These are phyloP conservation scores for Plecturocebus donacophilus DNA, from an alignment of 2,113 vertebrate genomes.

Conservation along the genomic window DNA sequence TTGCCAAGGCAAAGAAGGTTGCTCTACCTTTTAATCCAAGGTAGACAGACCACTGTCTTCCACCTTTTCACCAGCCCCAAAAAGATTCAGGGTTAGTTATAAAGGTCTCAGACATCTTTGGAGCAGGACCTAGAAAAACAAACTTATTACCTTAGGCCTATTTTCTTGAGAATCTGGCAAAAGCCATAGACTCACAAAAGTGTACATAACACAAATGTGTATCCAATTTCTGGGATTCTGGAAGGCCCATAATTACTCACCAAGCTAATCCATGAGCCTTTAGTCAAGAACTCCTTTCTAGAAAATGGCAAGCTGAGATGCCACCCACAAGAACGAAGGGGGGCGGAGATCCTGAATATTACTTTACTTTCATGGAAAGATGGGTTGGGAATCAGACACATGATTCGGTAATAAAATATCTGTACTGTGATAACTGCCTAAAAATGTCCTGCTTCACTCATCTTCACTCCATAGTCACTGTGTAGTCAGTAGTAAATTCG, in stretches of 20 bases:
- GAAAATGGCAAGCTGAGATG: not conserved
- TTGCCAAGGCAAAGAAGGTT: not conserved
- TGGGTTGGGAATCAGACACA: not conserved
- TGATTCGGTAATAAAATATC: conserved; percentile 27
- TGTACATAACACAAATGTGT: not conserved
- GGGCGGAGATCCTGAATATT: not conserved
- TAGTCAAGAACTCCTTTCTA: conserved; percentile 25
- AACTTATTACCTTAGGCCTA: not conserved
- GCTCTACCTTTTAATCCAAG: not conserved
- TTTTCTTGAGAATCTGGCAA: not conserved
- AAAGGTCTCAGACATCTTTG: not conserved
- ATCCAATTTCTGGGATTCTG: not conserved
- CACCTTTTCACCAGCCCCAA: not conserved
- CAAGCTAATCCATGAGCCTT: not conserved
- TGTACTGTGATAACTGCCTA: not conserved
- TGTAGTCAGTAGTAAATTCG: not conserved
- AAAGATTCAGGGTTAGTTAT: not conserved
- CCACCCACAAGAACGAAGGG: not conserved
- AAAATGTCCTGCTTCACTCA: not conserved
- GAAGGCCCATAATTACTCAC: not conserved
- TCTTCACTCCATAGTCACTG: not conserved
- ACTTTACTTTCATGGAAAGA: conserved; percentile 35
- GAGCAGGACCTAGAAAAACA: not conserved
- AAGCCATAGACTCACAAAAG: not conserved
- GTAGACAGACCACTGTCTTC: not conserved